A percentile compares a stretch with the other conserved stretches of the same genome.
Evolutionary conservation across 2,113 vertebrate species (phyloP).

Genomic region (Pachypanchax playfairii): DNA sequence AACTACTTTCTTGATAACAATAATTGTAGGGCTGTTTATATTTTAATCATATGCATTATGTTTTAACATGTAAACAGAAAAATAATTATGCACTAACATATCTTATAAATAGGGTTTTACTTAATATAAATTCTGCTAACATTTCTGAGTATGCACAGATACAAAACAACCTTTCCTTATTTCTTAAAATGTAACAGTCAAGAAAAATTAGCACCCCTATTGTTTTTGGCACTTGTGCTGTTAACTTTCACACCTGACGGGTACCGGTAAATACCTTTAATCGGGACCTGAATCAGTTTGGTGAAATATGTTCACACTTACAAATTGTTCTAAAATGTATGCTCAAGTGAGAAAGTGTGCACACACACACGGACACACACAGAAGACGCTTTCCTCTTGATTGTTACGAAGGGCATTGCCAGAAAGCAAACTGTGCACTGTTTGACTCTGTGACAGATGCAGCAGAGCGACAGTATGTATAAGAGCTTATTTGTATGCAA

Average conservation of each 20-base stretch:
- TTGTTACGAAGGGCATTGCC: constrained; percentile 1
- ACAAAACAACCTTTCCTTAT: not conserved
- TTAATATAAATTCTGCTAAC: no score
- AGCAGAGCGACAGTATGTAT: constrained; percentile 55
- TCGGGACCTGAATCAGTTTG: not conserved
- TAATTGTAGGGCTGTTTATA: no score
- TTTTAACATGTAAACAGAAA: no score
- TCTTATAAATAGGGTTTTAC: no score
- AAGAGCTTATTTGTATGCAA: constrained; percentile 66
- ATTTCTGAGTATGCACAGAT: not conserved
- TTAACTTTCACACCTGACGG: not conserved
- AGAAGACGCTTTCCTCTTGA: not conserved
- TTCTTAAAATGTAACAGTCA: not conserved
- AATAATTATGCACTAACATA: no score
- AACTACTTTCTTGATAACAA: not conserved
- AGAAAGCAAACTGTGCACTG: constrained; percentile 1
- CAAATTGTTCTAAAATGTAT: not conserved
- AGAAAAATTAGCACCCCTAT: not conserved
- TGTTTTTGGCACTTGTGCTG: not conserved
- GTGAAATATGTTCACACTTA: not conserved
- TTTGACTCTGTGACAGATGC: constrained; percentile 23
- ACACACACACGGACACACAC: no score
- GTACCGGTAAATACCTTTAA: no score
- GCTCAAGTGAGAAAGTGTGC: not conserved
- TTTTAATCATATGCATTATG: no score